Conservation (phyloP, 2,113 vertebrate species). For the Pica pica region DNA sequence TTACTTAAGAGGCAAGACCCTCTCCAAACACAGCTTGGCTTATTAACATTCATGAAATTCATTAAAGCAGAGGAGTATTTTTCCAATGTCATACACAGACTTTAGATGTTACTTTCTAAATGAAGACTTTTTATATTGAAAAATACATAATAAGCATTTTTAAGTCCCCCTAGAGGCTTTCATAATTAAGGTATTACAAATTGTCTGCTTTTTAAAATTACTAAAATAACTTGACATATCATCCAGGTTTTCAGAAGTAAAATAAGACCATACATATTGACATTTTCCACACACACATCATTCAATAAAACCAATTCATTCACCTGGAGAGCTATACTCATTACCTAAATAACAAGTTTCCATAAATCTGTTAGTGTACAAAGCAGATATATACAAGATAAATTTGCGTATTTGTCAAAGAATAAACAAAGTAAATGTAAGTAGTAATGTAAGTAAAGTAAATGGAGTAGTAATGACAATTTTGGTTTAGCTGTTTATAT, state of each 20-base stretch:
- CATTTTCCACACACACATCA: not conserved
- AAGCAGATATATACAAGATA: not conserved
- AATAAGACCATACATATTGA: not conserved
- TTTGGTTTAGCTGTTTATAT: not conserved
- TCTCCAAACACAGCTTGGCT: not conserved
- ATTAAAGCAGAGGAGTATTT: not conserved
- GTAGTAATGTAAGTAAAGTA: too few relatives aligned
- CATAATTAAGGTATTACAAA: not conserved
- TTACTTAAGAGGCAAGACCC: constrained; percentile 9
- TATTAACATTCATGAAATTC: constrained; percentile 15
- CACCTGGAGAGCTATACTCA: not conserved
- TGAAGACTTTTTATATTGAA: not conserved
- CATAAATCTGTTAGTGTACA: not conserved
- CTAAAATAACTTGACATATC: not conserved
- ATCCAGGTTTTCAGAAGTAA: not conserved
- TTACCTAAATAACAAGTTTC: not conserved
- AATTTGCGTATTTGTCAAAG: not conserved
- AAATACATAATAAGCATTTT: not conserved
- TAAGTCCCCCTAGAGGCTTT: not conserved
- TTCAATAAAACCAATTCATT: not conserved
- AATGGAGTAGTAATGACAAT: not conserved
- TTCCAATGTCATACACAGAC: not conserved
- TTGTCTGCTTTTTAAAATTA: not conserved
- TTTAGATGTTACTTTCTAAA: not conserved
- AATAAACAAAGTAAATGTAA: not conserved